Evolutionary conservation across 2,888 invertebrate species (phyloP).

Genomic region (Hartigia nigra): DNA sequence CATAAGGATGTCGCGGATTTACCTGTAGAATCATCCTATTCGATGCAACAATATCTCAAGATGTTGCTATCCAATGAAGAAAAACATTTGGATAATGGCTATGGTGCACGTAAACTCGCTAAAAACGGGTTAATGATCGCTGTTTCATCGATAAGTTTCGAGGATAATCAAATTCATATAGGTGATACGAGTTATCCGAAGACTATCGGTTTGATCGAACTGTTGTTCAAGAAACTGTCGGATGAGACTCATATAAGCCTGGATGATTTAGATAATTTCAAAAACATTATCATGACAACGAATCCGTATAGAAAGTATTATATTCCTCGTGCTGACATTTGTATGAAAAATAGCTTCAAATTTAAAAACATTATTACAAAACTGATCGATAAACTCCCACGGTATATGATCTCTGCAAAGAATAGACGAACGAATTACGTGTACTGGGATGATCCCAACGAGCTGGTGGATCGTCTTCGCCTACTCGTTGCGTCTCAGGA

Average conservation of each 20-base stretch:
- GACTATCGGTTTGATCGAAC: constrained; percentile 4
- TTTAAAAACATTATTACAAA: constrained; percentile 9
- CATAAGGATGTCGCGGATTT: no score
- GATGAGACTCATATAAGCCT: neutral
- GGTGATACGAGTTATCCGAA: neutral
- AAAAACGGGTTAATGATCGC: neutral
- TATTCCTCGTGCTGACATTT: neutral
- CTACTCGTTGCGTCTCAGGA: constrained; percentile 46
- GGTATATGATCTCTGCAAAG: constrained; percentile 11
- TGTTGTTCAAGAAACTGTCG: constrained; percentile 7
- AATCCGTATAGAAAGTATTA: constrained; percentile 9
- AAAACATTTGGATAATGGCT: neutral
- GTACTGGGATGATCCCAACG: constrained; percentile 49
- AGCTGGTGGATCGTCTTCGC: constrained; percentile 48
- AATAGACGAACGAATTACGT: constrained; percentile 28
- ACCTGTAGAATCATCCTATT: neutral
- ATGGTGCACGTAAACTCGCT: neutral
- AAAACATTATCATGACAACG: neutral
- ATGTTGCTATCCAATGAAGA: neutral
- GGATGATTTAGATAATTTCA: neutral
- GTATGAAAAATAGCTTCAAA: neutral
- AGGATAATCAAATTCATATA: neutral
- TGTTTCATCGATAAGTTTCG: constrained; percentile 1
- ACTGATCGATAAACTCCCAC: neutral
- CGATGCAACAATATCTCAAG: neutral